Evolutionary conservation across 2,888 invertebrate species (phyloP), one percentile per base, ranked within the genome.

Genomic region (Xestia sexstrigata): DNA sequence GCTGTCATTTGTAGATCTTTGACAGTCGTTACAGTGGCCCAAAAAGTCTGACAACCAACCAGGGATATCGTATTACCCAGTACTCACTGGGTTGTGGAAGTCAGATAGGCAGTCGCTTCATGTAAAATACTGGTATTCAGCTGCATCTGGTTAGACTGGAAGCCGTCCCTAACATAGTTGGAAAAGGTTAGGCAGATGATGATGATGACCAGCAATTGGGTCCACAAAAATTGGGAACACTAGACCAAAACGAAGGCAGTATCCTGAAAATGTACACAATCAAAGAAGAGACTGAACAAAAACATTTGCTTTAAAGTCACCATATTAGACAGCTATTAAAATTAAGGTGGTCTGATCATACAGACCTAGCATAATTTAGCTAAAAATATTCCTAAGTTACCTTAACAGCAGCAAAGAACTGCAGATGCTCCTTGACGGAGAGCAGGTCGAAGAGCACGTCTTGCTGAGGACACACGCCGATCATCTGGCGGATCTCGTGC

Each of bases 401-500:
- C 93, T 98, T 98, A 2, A 99, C 97, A n/a, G 98, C 97, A 6
- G 98, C 98, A 93, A 98, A 99, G 94, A 99, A 98, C 89, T 97
- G 97, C 35, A 99, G 96, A 93, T 99, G 99, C 91, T 99, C 98
- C 72, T 97, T 97, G 0, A 98, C 98, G 0, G 98, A 98, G 8
- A 99, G 96, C 55, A 98, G 95, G 90, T 98, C 98, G 91, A 98
- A 98, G 8, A 99, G 97, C 13, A 98, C 98, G 88, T 99, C 98
- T 89, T 98, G 98, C 92, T 99, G 99, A 0, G 98, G 98, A 93
- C 99, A 99, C 11, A 99, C 98, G 0, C 99, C 99, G 0, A 98
- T 98, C 98, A 98, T 98, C 90, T 98, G 97, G 17, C 98, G 97
- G 72, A 99, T 98, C 92, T 97, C 97, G 84, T 97, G 97, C 98